Evolutionary conservation across 1,140 invertebrate species (phyloP).

Genomic region (Lordiphosa stackelbergi): DNA sequence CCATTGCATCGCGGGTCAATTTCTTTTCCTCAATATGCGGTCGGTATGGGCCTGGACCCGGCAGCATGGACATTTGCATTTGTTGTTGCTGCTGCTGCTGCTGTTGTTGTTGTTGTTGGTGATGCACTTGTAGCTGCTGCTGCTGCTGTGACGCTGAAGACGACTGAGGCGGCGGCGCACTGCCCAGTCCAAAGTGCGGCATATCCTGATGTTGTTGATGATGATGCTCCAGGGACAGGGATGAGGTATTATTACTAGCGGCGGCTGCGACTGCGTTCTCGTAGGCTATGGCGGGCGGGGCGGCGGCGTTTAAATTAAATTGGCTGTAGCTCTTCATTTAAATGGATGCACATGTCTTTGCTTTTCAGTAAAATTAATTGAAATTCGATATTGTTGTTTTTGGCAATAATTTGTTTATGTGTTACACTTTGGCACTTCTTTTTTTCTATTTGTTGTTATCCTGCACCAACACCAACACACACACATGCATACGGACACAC

Average conservation of each 20-base stretch:
- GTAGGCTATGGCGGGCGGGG: conserved; percentile 62
- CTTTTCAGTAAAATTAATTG: conserved; percentile 28
- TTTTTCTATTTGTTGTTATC: conserved; percentile 37
- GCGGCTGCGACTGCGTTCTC: conserved; percentile 53
- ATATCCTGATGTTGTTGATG: conserved; percentile 58
- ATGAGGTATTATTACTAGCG: conserved; percentile 21
- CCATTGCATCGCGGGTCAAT: conserved; percentile 95
- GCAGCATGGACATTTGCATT: conserved; percentile 67
- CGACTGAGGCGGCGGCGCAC: conserved; percentile 74
- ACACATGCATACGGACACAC: conserved; percentile 14
- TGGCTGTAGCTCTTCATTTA: conserved; percentile 72
- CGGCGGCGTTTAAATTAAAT: conserved; percentile 72
- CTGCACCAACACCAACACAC: conserved; percentile 54
- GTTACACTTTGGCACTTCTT: conserved; percentile 52
- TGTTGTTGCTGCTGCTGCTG: conserved; percentile 65
- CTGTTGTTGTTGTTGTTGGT: conserved; percentile 58
- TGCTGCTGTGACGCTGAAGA: conserved; percentile 78
- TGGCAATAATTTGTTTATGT: conserved; percentile 49
- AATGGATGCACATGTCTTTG: conserved; percentile 57
- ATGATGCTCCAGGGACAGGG: conserved; percentile 30
- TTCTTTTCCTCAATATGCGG: conserved; percentile 85
- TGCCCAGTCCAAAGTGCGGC: conserved; percentile 74
- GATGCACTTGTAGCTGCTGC: conserved; percentile 63
- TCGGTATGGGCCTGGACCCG: conserved; percentile 77
- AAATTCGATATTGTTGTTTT: conserved; percentile 34